Evolutionary conservation across 2,113 vertebrate species (phyloP), one percentile per base, ranked within the genome.

Genomic region (Ophthalmolycus amberensis): DNA sequence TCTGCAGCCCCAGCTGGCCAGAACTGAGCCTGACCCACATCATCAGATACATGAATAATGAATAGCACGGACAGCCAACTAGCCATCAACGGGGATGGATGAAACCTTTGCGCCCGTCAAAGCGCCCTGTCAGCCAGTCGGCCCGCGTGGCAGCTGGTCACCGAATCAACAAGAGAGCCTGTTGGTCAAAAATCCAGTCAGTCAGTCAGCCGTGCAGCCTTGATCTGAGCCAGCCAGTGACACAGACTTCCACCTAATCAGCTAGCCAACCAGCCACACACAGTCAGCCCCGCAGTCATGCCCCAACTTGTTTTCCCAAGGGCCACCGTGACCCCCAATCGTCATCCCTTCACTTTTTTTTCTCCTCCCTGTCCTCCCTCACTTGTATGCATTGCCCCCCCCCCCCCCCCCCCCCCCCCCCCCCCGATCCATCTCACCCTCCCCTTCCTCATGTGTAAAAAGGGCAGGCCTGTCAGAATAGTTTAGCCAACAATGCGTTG

Each of bases 391-490:
- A 83, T 89, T 71, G 83, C 72, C 83, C 63, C 56, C 56, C 50
- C n/a, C 52, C 56, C 42, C n/a, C 83, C 54, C 50, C 54, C 56
- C 42, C n/a, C 83, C 54, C 50, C 54, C n/a, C 52, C 72, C 83
- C 63, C 56, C 56, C 42, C n/a, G 40, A 90, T 38, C 44, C 77
- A 37, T 44, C 40, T 63, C 79, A 77, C 40, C 75, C 63, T 72
- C 74, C 67, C 80, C 78, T 38, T 87, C 81, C 65, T 83, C 77
- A 50, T 88, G 85, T 91, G 85, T 88, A 85, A 85, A 92, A 92
- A 93, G 91, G 91, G 84, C 92, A 93, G 87, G 83, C 82, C 88
- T 93, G 93, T 94, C 93, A 92, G 85, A 91, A 90, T 70, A 77
- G 87, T 86, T 94, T 92, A 93, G 87, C 91, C 78, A 86, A 34